phyloP scores from a whole-genome alignment of 2,113 vertebrate genomes.

The Corydoras maculifer region DNA sequence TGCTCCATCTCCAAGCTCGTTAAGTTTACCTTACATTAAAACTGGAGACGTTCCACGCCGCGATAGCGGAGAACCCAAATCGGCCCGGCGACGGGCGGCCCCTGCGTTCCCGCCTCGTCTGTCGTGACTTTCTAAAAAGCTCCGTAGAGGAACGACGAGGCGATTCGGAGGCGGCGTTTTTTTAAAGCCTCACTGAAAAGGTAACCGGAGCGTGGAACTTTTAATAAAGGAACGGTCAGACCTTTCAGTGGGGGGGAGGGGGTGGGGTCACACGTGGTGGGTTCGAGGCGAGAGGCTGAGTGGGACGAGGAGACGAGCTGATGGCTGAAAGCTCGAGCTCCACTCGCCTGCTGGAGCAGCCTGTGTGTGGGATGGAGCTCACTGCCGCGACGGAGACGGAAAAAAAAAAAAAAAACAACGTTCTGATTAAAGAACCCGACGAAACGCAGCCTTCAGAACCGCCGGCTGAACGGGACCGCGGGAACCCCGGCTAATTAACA shows the following conservation, averaged over 20 bases:
- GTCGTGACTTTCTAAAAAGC: too few relatives aligned
- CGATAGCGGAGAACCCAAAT: too few relatives aligned
- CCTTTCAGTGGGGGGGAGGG: background rate
- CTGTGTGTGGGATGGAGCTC: conserved; percentile 36
- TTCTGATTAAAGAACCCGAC: conserved; percentile 10
- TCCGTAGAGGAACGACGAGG: too few relatives aligned
- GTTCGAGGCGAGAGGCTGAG: conserved; percentile 11
- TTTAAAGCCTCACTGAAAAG: background rate
- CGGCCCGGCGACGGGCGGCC: too few relatives aligned
- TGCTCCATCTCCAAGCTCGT: too few relatives aligned
- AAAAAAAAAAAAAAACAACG: background rate
- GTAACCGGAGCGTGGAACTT: conserved; percentile 8
- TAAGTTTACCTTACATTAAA: too few relatives aligned
- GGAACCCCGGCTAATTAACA: too few relatives aligned
- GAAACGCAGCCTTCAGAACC: conserved; percentile 3
- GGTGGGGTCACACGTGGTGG: conserved; percentile 21
- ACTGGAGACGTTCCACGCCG: too few relatives aligned
- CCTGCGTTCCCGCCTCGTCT: too few relatives aligned
- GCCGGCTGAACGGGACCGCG: too few relatives aligned
- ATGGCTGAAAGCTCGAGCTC: conserved; percentile 28
- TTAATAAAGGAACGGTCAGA: conserved; percentile 9
- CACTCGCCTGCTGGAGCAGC: conserved; percentile 30
- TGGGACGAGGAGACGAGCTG: conserved; percentile 10
- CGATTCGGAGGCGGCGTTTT: background rate
- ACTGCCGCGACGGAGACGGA: conserved; percentile 19